Evolutionary conservation across 2,888 invertebrate genomes (phyloP).

Genomic region (Agriopis aurantiaria): DNA sequence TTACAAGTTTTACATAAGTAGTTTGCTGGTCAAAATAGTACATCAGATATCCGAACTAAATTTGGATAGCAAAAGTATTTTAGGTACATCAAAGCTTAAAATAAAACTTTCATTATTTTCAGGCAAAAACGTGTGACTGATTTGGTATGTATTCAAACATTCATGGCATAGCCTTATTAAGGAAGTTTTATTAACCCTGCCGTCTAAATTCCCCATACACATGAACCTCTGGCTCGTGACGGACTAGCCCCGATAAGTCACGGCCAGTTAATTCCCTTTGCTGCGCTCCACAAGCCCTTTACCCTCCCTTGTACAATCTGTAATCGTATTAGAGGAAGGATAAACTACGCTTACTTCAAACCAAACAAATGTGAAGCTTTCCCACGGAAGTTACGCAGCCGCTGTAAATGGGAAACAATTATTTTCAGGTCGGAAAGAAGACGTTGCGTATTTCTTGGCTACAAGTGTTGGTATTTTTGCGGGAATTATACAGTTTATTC

Average conservation of each 20-base stretch:
- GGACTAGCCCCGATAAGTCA: constrained; percentile 28
- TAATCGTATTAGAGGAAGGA: constrained; percentile 36
- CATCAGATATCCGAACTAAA: too few relatives aligned
- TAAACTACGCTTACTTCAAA: constrained; percentile 33
- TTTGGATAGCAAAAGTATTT: neutral
- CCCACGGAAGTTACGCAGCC: constrained; percentile 25
- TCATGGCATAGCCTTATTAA: constrained; percentile 7
- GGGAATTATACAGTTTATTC: too few relatives aligned
- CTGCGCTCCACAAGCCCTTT: constrained; percentile 3
- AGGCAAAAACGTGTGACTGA: neutral
- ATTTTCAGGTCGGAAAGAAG: constrained; percentile 28
- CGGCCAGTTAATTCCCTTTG: constrained; percentile 30
- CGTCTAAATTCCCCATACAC: constrained; percentile 17
- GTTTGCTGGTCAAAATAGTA: too few relatives aligned
- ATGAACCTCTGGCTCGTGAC: constrained; percentile 14
- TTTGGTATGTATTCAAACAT: constrained; percentile 1
- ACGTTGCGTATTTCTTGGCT: constrained; percentile 12
- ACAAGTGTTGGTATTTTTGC: neutral
- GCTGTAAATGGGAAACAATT: constrained; percentile 28
- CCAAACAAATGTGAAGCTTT: constrained; percentile 34
- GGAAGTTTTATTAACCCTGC: constrained; percentile 15
- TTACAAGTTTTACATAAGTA: too few relatives aligned
- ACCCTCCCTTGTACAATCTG: constrained; percentile 24
- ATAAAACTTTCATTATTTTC: neutral
- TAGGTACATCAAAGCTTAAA: neutral